Base-by-base conservation (phyloP, 2,888 invertebrate genomes). In the Bhutanitis thaidina region DNA sequence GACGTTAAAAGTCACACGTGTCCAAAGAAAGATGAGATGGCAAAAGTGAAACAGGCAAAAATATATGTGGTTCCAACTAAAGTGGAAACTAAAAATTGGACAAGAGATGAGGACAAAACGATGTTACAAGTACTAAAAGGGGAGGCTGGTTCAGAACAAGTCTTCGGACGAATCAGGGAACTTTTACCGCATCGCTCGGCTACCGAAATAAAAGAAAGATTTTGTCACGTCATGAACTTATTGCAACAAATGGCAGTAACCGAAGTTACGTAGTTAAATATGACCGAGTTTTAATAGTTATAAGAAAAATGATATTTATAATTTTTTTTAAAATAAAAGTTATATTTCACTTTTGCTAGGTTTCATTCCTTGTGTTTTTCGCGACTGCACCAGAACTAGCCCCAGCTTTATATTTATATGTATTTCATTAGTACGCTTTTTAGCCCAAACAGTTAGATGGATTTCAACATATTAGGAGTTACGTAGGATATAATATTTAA, bases 61-160 rank as follows among this genome's bases (percentile, higher is more conserved):
- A 15, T 25, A 25, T 59, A 64, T 15, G 14, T 32, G 25, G 43
- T 55, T 43, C n/a, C n/a, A n/a, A 25, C 30, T 12, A 64, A 62
- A 52, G 56, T 57, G 16, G 71, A 72, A 32, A 54, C 53, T 0
- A 84, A 76, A 52, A 77, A 61, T 48, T 96, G 96, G 96, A 94
- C 94, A 0, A 90, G 95, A 48, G 94, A 96, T 46, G 96, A 96
- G 68, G 96, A 96, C 73, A 95, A 94, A 74, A 91, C 94, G 10
- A 93, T 96, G 78, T 78, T 96, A 32, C 92, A 95, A 75, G 94
- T 93, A 49, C 91, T 96, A 55, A 95, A 95, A 71, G 91, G 92
- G 3, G 94, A 94, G 57, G 64, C 85, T 7, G 90, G 93, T 40
- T 92, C 93, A 0, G 92, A 94, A 56, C 90, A 91, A 58, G 91